Evolutionary conservation across 2,888 invertebrate genomes (phyloP).

Genomic region (Hymenopus coronatus): DNA sequence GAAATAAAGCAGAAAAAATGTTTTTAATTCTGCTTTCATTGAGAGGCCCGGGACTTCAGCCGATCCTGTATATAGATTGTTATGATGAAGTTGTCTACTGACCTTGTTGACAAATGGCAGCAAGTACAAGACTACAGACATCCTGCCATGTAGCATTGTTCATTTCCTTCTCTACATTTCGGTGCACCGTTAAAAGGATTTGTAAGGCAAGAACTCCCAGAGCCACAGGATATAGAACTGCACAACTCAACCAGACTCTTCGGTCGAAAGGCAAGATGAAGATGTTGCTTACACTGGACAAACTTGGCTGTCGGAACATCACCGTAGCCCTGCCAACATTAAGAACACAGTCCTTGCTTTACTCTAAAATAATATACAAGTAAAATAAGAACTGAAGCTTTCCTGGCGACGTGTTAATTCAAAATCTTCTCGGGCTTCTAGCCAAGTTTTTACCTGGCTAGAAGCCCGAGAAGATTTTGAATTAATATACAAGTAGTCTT

Average conservation of each 20-base stretch:
- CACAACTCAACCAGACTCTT: constrained; percentile 26
- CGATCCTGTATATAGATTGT: too few relatives aligned
- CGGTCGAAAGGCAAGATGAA: constrained; percentile 27
- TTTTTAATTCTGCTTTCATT: too few relatives aligned
- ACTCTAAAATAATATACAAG: too few relatives aligned
- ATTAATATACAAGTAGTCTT: too few relatives aligned
- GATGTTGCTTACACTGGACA: constrained; percentile 62
- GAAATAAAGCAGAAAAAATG: too few relatives aligned
- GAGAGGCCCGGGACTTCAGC: too few relatives aligned
- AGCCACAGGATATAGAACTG: constrained; percentile 10
- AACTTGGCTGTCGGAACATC: constrained; percentile 68
- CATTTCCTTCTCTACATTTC: background rate
- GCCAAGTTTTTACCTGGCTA: too few relatives aligned
- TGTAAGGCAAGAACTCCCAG: constrained; percentile 10
- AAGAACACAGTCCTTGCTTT: background rate
- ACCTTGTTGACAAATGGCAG: constrained; percentile 33
- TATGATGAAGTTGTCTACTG: background rate
- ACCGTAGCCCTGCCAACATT: constrained; percentile 55
- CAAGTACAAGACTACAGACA: constrained; percentile 26
- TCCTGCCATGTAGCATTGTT: constrained; percentile 11
- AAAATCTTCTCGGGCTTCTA: too few relatives aligned
- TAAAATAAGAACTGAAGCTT: too few relatives aligned
- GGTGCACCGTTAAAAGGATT: background rate
- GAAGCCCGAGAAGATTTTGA: too few relatives aligned
- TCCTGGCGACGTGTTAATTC: too few relatives aligned